These are phyloP conservation scores for Corythaixoides concolor DNA, from an alignment of 2,113 vertebrate species.

Conservation along the genomic window DNA sequence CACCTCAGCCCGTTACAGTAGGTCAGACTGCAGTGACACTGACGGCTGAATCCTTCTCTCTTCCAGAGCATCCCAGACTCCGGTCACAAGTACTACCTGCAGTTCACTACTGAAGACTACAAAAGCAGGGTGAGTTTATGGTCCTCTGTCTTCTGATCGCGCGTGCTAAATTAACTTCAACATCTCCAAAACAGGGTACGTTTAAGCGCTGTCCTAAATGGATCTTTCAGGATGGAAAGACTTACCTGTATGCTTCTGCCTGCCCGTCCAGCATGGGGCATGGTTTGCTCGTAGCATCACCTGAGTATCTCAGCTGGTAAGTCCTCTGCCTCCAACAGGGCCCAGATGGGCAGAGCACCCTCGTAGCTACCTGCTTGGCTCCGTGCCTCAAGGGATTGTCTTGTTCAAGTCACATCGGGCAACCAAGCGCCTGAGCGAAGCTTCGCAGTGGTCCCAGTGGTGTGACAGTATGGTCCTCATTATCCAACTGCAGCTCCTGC, in stretches of 20 bases:
- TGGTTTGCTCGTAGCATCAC: not conserved
- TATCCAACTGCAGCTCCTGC: not conserved
- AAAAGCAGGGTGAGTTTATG: constrained; percentile 62
- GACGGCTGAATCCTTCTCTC: not conserved
- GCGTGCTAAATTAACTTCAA: fast-evolving
- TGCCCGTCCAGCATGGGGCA: not conserved
- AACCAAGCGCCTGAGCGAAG: not conserved
- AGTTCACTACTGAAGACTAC: constrained; percentile 63
- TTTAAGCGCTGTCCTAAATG: fast-evolving
- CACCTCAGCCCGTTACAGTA: not conserved
- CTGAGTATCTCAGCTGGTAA: fast-evolving
- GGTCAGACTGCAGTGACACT: fast-evolving
- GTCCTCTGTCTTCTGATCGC: fast-evolving
- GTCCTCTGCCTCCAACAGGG: fast-evolving
- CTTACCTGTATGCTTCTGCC: not conserved
- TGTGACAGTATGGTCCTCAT: not conserved
- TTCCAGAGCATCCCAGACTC: constrained; percentile 63
- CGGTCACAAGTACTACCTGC: constrained; percentile 66
- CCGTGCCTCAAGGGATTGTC: too few relatives aligned
- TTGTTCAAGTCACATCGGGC: not conserved
- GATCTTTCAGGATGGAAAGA: fast-evolving
- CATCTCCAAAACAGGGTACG: not conserved
- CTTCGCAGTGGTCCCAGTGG: not conserved
- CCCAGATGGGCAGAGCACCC: not conserved
- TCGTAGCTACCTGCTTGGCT: not conserved